A percentile compares a stretch with the other conserved stretches of the same genome.
phyloP scores from a whole-genome alignment of 2,797 vertebrate species.

The Betta splendens region DNA sequence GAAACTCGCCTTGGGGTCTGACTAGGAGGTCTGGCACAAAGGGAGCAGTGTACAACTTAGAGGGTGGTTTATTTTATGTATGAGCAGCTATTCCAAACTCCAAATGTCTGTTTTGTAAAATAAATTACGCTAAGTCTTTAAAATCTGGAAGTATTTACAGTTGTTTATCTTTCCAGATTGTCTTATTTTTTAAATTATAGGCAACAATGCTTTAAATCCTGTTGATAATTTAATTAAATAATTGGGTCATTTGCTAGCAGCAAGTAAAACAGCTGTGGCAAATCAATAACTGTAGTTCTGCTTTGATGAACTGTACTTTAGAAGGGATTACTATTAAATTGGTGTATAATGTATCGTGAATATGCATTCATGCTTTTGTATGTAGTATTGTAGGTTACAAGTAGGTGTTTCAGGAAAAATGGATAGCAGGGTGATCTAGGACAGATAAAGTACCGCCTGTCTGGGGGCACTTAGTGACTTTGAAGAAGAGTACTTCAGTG shows the following conservation, averaged over 20 bases:
- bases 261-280: slow-evolving; percentile 20
- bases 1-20: slow-evolving; percentile 27
- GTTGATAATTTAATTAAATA: slow-evolving; percentile 18
- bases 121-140: neutral
- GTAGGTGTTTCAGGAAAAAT: slow-evolving; percentile 19
- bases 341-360: too few relatives aligned
- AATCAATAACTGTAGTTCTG: slow-evolving; percentile 3
- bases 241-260: slow-evolving; percentile 10
- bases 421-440: slow-evolving; percentile 15
- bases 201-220: slow-evolving; percentile 2
- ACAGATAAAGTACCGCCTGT: slow-evolving; percentile 43
- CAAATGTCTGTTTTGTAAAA: slow-evolving; percentile 10
- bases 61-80: slow-evolving; percentile 32
- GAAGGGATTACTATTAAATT: slow-evolving; percentile 7
- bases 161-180: neutral
- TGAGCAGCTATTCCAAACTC: slow-evolving; percentile 20
- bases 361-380: slow-evolving; percentile 5
- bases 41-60: slow-evolving; percentile 1
- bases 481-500: slow-evolving; percentile 44
- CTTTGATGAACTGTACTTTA: neutral
- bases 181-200: neutral
- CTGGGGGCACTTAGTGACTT: slow-evolving; percentile 41
- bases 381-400: slow-evolving; percentile 11
- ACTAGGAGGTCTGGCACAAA: slow-evolving; percentile 46
- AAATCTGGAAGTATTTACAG: neutral